A percentile compares a stretch with the other conserved stretches of the same genome.
Evolutionary conservation across 2,888 invertebrate genomes (phyloP).

Genomic region (Dinocampus coccinellae): DNA sequence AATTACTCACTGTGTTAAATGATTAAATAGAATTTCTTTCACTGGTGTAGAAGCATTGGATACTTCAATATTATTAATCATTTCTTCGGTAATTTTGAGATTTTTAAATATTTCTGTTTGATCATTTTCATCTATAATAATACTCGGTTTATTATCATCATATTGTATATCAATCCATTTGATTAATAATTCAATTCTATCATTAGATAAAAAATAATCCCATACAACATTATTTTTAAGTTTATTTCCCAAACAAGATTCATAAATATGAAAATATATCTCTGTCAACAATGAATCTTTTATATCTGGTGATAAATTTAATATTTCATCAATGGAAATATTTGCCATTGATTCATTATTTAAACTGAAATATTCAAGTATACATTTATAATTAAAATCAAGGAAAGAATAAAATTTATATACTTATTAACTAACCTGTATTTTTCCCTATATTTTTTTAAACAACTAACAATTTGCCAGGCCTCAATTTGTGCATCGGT

Average conservation of each 20-base stretch:
- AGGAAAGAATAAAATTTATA: not conserved
- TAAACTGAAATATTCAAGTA: constrained; percentile 44
- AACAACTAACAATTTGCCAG: constrained; percentile 68
- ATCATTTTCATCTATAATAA: constrained; percentile 38
- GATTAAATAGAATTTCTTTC: constrained; percentile 74
- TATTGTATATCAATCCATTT: constrained; percentile 75
- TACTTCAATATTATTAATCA: constrained; percentile 72
- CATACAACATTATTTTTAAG: constrained; percentile 71
- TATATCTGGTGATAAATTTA: constrained; percentile 53
- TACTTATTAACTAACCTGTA: constrained; percentile 49
- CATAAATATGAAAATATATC: constrained; percentile 64
- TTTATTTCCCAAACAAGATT: constrained; percentile 58
- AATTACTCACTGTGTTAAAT: constrained; percentile 66
- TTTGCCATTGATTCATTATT: constrained; percentile 59
- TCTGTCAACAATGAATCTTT: constrained; percentile 59
- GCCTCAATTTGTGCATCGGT: constrained; percentile 60
- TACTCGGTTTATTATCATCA: constrained; percentile 10
- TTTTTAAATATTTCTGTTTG: constrained; percentile 72
- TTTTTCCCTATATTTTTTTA: constrained; percentile 57
- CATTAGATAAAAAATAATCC: constrained; percentile 74
- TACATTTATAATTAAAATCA: not conserved
- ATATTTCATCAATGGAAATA: constrained; percentile 62
- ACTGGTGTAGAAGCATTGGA: constrained; percentile 71
- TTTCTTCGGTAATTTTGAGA: constrained; percentile 73
- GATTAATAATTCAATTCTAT: constrained; percentile 74